phyloP scores from a whole-genome alignment of 1,140 invertebrate genomes.

The Rhopalosiphum maidis region DNA sequence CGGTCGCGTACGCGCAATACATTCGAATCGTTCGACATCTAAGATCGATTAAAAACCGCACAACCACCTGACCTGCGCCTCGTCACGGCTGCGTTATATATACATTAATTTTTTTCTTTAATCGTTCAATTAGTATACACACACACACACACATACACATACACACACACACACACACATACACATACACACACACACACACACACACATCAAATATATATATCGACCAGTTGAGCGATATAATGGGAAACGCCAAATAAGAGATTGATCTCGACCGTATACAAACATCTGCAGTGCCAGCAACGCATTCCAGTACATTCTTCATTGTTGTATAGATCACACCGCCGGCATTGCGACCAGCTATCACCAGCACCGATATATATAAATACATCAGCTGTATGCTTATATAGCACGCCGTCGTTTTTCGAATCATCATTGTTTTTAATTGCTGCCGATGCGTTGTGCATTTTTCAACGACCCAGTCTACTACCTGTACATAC shows the following conservation, averaged over 20 bases:
- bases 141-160: not conserved
- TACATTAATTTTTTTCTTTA: constrained; percentile 12
- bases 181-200: not conserved
- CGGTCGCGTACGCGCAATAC: not conserved
- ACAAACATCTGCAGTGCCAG: constrained; percentile 42
- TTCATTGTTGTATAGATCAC: constrained; percentile 47
- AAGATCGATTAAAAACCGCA: constrained; percentile 1
- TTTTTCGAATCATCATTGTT: constrained; percentile 49
- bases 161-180: no score
- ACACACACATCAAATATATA: no score
- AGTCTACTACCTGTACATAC: constrained; percentile 1
- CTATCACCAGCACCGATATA: not conserved
- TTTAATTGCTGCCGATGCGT: constrained; percentile 41
- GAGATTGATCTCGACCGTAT: constrained; percentile 29
- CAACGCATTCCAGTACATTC: constrained; percentile 43
- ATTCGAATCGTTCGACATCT: not conserved
- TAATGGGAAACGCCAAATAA: constrained; percentile 24
- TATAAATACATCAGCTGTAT: constrained; percentile 33
- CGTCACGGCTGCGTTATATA: not conserved
- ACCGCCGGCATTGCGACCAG: constrained; percentile 26
- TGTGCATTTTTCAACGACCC: constrained; percentile 47
- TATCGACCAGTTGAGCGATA: not conserved
- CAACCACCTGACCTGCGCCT: not conserved
- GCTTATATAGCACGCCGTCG: not conserved
- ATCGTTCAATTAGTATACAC: constrained; percentile 6